phyloP scores from a whole-genome alignment of 2,797 vertebrate genomes.

The Lateolabrax maculatus region DNA sequence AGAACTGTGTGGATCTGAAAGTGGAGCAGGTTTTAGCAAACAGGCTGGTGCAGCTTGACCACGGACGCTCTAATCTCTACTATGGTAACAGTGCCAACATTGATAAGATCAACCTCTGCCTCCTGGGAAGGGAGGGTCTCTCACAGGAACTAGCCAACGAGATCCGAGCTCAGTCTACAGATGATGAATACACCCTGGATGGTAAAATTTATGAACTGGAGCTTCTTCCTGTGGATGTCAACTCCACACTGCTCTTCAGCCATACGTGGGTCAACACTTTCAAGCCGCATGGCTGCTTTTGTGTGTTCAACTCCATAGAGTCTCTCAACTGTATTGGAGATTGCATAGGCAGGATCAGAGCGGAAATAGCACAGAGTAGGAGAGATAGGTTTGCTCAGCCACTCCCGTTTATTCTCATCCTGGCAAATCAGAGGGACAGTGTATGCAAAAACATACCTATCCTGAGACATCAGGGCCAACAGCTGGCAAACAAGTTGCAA shows the following conservation, averaged over 20 bases:
- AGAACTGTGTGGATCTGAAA: constrained; percentile 97
- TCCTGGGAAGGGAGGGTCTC: constrained; percentile 97
- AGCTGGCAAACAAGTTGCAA: constrained; percentile 98
- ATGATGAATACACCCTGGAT: constrained; percentile 98
- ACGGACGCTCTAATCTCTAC: constrained; percentile 92
- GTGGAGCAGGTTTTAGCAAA: constrained; percentile 96
- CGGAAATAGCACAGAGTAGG: constrained; percentile 93
- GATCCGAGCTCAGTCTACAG: constrained; percentile 97
- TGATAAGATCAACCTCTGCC: constrained; percentile 98
- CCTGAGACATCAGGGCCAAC: constrained; percentile 97
- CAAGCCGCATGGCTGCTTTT: constrained; percentile 98
- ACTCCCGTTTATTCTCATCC: constrained; percentile 95
- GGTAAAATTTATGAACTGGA: constrained; percentile 99
- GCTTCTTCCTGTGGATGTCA: constrained; percentile 95
- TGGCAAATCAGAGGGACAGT: constrained; percentile 96
- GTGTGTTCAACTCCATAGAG: constrained; percentile 98
- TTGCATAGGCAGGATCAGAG: constrained; percentile 95
- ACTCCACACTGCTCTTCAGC: constrained; percentile 93
- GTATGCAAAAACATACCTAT: constrained; percentile 97
- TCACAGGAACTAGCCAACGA: constrained; percentile 98
- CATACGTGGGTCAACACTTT: constrained; percentile 94
- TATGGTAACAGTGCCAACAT: constrained; percentile 95
- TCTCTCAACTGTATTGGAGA: constrained; percentile 97
- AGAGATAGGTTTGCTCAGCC: constrained; percentile 93
- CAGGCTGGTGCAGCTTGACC: constrained; percentile 94